phyloP scores from a whole-genome alignment of 1,140 invertebrate genomes.

The Proctacanthus coquilletti region DNA sequence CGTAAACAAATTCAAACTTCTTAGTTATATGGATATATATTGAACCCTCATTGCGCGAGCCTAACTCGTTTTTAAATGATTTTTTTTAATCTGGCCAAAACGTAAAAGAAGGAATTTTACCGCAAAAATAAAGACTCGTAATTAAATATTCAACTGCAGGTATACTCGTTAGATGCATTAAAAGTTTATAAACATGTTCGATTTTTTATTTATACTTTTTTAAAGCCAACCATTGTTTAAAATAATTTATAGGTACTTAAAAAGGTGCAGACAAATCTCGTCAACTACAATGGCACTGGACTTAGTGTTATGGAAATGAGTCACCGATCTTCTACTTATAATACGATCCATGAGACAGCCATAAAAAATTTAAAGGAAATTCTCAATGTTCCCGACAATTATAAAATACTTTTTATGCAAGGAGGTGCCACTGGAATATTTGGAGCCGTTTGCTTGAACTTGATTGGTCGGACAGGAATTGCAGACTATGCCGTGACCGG shows the following conservation, averaged over 20 bases:
- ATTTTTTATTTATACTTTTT: too few species aligned
- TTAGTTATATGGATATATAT: too few species aligned
- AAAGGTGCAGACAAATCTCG: constrained; percentile 62
- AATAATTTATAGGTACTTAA: constrained; percentile 66
- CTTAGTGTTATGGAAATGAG: constrained; percentile 86
- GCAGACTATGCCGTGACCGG: constrained; percentile 74
- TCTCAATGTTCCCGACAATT: constrained; percentile 82
- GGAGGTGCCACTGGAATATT: constrained; percentile 87
- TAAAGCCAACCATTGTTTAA: too few species aligned
- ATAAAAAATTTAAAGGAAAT: constrained; percentile 58
- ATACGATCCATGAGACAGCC: constrained; percentile 58
- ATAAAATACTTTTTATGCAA: constrained; percentile 81
- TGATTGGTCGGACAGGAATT: constrained; percentile 54
- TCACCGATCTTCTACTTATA: constrained; percentile 69
- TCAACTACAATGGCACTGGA: constrained; percentile 55
- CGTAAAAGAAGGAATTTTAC: too few species aligned
- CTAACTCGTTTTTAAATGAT: too few species aligned
- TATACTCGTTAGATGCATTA: too few species aligned
- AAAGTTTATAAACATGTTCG: too few species aligned
- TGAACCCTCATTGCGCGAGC: too few species aligned
- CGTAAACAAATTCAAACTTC: too few species aligned
- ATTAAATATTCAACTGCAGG: too few species aligned
- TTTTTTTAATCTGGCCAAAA: too few species aligned
- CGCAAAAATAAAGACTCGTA: too few species aligned
- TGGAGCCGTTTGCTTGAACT: constrained; percentile 76